Percentiles rank a stretch among this genome's conserved stretches.
Evolutionary conservation across 2,113 vertebrate species (phyloP).

Genomic region (Laterallus jamaicensis): DNA sequence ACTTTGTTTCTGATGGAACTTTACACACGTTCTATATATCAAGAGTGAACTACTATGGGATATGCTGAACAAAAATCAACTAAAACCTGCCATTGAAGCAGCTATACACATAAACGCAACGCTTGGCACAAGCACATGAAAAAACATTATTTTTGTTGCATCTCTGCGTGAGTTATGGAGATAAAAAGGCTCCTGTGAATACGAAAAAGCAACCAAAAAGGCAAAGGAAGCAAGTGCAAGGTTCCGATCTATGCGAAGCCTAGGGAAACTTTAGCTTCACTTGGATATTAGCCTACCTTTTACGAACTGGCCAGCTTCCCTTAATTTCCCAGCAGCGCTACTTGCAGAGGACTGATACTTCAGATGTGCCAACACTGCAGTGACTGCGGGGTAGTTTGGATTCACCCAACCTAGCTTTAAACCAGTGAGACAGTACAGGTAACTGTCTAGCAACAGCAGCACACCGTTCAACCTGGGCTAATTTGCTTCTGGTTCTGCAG

Average conservation of each 20-base stretch:
- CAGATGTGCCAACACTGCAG: background rate
- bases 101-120: background rate
- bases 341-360: background rate
- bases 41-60: constrained; percentile 18
- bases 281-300: background rate
- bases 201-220: background rate
- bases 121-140: background rate
- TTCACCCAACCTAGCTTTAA: background rate
- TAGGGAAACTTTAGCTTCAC: background rate
- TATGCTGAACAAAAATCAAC: constrained; percentile 57
- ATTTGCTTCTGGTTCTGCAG: background rate
- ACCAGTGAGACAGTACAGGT: background rate
- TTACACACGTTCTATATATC: constrained; percentile 57
- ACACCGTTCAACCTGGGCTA: background rate
- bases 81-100: constrained; percentile 33
- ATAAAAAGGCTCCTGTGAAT: constrained; percentile 13
- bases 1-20: constrained; percentile 72
- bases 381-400: background rate
- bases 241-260: background rate
- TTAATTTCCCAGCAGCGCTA: background rate
- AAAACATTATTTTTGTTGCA: background rate
- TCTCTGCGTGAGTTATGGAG: background rate
- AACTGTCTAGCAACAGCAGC: background rate
- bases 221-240: background rate
- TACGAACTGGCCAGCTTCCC: background rate